Conservation (phyloP, 2,797 vertebrate species). For the Pipistrellus pipistrellus region DNA sequence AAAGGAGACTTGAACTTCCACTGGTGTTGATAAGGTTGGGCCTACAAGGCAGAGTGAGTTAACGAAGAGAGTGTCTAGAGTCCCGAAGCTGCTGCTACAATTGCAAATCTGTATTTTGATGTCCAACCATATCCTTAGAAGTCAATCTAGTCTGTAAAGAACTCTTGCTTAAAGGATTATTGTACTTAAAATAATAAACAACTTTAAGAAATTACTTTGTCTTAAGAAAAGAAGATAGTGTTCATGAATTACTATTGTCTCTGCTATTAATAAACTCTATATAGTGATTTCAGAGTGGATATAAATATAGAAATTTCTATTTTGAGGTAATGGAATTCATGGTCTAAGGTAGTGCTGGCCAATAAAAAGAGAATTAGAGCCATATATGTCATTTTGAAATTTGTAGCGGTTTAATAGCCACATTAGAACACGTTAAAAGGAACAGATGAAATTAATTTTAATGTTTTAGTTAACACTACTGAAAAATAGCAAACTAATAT, state of each 20-base stretch:
- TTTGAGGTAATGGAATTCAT: background rate
- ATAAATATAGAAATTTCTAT: background rate
- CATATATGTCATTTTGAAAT: background rate
- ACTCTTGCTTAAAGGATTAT: background rate
- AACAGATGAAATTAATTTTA: constrained; percentile 33
- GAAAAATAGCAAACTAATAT: background rate
- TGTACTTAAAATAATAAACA: background rate
- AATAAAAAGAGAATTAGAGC: background rate
- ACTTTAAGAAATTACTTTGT: background rate
- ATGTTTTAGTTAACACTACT: background rate
- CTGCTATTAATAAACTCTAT: constrained; percentile 5
- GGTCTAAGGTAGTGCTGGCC: background rate
- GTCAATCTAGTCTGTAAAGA: background rate
- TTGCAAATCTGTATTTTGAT: background rate
- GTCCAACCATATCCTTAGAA: background rate
- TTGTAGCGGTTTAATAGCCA: background rate
- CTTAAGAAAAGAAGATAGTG: background rate
- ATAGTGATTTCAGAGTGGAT: background rate
- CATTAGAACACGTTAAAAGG: background rate
- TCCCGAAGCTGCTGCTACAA: rapidly evolving
- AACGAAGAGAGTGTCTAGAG: background rate
- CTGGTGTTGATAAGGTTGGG: background rate
- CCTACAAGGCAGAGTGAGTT: background rate
- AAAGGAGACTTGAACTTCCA: background rate
- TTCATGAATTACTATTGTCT: background rate